Conservation (phyloP, 2,113 vertebrate genomes). For the Nycticorax nycticorax region DNA sequence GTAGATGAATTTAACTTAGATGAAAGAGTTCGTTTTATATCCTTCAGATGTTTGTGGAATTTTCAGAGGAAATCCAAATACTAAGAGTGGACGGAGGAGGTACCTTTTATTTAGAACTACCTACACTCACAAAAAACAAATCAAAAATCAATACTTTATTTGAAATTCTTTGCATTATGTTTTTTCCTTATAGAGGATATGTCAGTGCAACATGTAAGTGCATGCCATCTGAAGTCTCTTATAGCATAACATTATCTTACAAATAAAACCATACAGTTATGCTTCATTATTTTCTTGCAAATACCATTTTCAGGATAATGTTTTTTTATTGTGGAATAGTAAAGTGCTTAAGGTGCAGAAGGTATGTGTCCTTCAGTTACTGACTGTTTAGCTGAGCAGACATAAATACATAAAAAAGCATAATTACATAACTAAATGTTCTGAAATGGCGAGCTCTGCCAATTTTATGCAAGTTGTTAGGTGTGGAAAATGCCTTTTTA, state of each 20-base stretch:
- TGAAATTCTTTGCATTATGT: background rate
- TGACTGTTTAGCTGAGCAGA: background rate
- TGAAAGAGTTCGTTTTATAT: background rate
- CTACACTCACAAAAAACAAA: background rate
- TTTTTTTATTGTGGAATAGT: background rate
- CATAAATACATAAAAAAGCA: background rate
- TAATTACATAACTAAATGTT: background rate
- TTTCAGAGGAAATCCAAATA: background rate
- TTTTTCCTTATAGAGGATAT: background rate
- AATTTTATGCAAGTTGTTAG: background rate
- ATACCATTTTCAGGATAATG: background rate
- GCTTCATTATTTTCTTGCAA: background rate
- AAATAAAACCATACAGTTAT: background rate
- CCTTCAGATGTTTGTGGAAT: background rate
- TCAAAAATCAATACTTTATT: background rate
- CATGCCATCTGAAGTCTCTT: background rate
- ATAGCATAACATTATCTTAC: background rate
- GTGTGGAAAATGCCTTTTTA: constrained; percentile 19
- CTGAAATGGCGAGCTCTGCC: background rate
- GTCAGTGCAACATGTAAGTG: background rate
- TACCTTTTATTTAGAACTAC: background rate
- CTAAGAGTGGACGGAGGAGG: background rate
- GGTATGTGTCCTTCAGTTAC: background rate
- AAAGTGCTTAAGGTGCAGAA: background rate
- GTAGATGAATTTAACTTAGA: background rate